A percentile compares a stretch with the other conserved stretches of the same genome.
phyloP scores from a whole-genome alignment of 2,888 invertebrate species.

The Monochamus alternatus region DNA sequence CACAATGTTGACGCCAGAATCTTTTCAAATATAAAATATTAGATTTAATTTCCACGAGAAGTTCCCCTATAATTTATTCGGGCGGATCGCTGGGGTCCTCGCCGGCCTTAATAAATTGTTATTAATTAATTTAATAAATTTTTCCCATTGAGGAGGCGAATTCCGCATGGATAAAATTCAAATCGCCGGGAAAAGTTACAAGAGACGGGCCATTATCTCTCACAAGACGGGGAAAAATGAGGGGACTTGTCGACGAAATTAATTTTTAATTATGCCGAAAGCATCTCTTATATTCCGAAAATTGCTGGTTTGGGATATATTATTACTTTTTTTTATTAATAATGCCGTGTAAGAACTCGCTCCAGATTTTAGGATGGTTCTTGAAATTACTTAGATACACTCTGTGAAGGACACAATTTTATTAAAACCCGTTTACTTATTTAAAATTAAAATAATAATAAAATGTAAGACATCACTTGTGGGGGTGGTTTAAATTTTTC shows the following conservation, averaged over 20 bases:
- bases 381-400: no score
- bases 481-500: no score
- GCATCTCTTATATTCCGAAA: no score
- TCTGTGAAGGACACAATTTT: no score
- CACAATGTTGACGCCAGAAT: slow-evolving; percentile 33
- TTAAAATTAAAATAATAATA: no score
- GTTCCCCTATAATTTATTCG: slow-evolving; percentile 13
- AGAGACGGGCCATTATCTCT: background rate
- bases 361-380: no score
- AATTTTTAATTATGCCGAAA: slow-evolving; percentile 25
- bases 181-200: slow-evolving; percentile 7
- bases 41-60: slow-evolving; percentile 42
- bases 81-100: background rate
- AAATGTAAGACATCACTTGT: no score
- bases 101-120: slow-evolving; percentile 16
- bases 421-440: no score
- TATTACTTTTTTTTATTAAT: no score
- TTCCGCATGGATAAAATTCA: background rate
- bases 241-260: slow-evolving; percentile 14
- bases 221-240: background rate
- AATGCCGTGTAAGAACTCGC: no score
- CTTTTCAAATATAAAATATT: slow-evolving; percentile 42
- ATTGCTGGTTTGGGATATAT: background rate
- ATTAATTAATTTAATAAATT: slow-evolving; percentile 35
- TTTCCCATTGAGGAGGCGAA: background rate